Percentiles rank a stretch among this genome's conserved stretches.
These are phyloP conservation scores for Gallinago media DNA, from an alignment of 2,113 vertebrate species.

Conservation along the genomic window DNA sequence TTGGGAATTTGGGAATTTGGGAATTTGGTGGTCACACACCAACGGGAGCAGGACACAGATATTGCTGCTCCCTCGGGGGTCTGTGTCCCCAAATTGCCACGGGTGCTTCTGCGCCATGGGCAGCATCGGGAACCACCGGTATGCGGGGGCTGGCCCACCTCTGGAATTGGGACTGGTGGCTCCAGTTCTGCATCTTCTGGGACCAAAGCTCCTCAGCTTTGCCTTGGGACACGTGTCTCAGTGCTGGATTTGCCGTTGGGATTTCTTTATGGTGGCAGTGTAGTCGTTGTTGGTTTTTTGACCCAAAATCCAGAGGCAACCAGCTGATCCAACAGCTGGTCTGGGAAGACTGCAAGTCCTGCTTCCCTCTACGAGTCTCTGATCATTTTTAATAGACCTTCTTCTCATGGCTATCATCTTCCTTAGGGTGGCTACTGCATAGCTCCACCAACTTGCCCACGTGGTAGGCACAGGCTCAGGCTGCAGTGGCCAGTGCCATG, in stretches of 20 bases:
- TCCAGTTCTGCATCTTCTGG: background rate
- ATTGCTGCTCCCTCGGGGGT: background rate
- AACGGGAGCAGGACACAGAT: background rate
- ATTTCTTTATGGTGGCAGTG: background rate
- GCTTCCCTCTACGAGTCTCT: background rate
- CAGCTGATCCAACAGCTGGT: background rate
- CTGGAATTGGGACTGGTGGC: background rate
- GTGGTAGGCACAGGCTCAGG: accelerated
- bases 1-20: background rate
- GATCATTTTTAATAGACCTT: background rate
- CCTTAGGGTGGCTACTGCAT: background rate
- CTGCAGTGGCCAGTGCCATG: background rate
- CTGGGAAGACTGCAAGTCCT: background rate
- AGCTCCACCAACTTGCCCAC: accelerated
- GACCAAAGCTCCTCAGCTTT: too few relatives aligned
- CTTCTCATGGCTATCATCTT: background rate
- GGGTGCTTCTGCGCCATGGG: background rate
- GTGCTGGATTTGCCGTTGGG: background rate
- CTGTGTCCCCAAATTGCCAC: accelerated
- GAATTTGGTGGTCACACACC: background rate
- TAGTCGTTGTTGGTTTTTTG: background rate
- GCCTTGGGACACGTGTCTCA: accelerated
- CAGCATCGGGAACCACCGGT: accelerated
- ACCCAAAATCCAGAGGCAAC: background rate
- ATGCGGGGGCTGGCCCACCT: accelerated